Conservation (phyloP, 2,113 vertebrate genomes). For the Upupa epops region DNA sequence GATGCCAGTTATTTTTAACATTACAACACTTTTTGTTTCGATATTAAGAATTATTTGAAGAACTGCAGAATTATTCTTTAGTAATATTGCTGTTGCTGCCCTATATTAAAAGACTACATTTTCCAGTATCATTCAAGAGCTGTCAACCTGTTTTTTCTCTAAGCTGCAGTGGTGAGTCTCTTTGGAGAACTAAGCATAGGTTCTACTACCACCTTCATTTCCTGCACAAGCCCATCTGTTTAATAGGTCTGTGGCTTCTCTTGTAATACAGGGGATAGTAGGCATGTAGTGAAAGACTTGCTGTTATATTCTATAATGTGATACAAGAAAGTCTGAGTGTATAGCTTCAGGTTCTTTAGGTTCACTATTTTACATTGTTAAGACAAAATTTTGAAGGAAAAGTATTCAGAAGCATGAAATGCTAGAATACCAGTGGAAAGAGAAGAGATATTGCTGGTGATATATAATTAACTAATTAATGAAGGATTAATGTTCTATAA, state of each 20-base stretch:
- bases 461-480: neutral
- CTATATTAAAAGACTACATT: neutral
- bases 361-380: neutral
- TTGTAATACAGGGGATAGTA: neutral
- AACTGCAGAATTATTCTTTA: fast-evolving
- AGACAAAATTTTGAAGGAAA: neutral
- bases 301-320: neutral
- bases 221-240: neutral
- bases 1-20: neutral
- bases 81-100: neutral
- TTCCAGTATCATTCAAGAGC: neutral
- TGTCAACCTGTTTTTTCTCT: neutral
- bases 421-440: neutral
- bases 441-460: neutral
- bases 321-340: neutral
- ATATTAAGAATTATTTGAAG: neutral
- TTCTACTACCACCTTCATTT: neutral
- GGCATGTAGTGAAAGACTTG: neutral
- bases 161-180: slow-evolving; percentile 45
- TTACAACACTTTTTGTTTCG: neutral
- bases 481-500: neutral
- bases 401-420: neutral
- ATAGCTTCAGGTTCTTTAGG: neutral
- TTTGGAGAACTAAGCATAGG: neutral
- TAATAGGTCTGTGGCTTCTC: neutral